Evolutionary conservation across 2,797 vertebrate genomes (phyloP), one percentile per base, ranked within the genome.

Genomic region (Syndactyla subalaris): DNA sequence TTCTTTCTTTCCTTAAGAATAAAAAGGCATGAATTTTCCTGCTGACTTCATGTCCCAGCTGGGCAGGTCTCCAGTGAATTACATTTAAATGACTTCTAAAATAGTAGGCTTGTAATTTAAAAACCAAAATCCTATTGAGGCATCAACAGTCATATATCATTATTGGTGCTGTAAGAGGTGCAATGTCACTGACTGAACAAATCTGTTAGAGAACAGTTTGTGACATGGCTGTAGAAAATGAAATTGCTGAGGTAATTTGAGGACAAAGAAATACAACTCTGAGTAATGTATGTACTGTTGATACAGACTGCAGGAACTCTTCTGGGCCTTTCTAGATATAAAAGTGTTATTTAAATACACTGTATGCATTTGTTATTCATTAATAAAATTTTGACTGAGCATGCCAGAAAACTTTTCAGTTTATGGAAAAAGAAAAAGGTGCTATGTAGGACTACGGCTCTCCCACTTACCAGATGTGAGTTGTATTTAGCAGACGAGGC

Each of bases 51-150:
- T 62, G 54, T 85, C 43, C 51, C 54, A 85, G 39, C 49, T 95
- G 84, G 1, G 17, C 34, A 71, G n/a, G 36, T 96, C 65, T 88
- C 71, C 54, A 87, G 45, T 39, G 75, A 78, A 58, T 68, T 74
- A 27, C 46, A 30, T 72, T 89, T 73, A 84, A 62, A 65, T 85
- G 51, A 57, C 79, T 95, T 79, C 90, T 87, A 86, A 89, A 93
- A 83, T 87, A 91, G 76, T 24, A 88, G 45, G 58, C 15, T 12
- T 89, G 41, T 90, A 66, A 52, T 75, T 78, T 61, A 51, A 52
- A 79, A 78, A 84, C 2, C 8, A 88, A 79, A 74, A 68, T 63
- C 41, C 58, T 75, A 4, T n/a, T 26, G 59, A 92, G 66, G 67
- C 19, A 73, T 89, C 76, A 71, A 4, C 19, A 74, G 18, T 16